phyloP scores from a whole-genome alignment of 2,888 invertebrate genomes.

The Gymnoscelis rufifasciata region DNA sequence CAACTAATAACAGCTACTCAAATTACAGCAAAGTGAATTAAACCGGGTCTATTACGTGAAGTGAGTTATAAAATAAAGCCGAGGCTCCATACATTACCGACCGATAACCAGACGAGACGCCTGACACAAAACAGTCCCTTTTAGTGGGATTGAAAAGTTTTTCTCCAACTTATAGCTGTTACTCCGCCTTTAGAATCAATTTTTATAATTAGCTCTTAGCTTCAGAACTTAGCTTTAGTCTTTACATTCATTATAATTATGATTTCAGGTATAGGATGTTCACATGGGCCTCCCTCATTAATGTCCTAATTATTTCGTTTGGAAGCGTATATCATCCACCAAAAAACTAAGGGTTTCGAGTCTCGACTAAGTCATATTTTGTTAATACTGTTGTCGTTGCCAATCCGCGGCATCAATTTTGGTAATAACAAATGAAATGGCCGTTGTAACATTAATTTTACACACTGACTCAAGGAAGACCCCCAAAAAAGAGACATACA shows the following conservation, averaged over 20 bases:
- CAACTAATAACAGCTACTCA: conserved; percentile 25
- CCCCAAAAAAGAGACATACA: conserved; percentile 1
- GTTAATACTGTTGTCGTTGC: no score
- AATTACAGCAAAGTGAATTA: conserved; percentile 70
- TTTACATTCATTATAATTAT: no score
- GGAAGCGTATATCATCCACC: no score
- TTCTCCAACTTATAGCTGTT: conserved; percentile 75
- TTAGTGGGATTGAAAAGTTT: conserved; percentile 80
- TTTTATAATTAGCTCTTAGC: conserved; percentile 75
- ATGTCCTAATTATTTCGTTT: no score
- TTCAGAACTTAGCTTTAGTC: no score
- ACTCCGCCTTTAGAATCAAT: conserved; percentile 77
- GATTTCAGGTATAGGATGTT: no score
- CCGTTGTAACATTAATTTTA: neutral
- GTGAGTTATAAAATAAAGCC: conserved; percentile 78
- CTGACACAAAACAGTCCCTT: conserved; percentile 80
- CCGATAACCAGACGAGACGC: conserved; percentile 80
- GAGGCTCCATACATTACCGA: conserved; percentile 78
- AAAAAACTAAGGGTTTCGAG: no score
- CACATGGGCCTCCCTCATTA: no score
- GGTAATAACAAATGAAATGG: neutral
- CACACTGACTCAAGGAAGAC: neutral
- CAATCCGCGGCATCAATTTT: no score
- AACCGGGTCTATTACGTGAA: conserved; percentile 72
- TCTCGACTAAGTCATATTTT: no score